Evolutionary conservation across 2,113 vertebrate genomes (phyloP), one percentile per base, ranked within the genome.

Genomic region (Dolichallabes microphthalmus): DNA sequence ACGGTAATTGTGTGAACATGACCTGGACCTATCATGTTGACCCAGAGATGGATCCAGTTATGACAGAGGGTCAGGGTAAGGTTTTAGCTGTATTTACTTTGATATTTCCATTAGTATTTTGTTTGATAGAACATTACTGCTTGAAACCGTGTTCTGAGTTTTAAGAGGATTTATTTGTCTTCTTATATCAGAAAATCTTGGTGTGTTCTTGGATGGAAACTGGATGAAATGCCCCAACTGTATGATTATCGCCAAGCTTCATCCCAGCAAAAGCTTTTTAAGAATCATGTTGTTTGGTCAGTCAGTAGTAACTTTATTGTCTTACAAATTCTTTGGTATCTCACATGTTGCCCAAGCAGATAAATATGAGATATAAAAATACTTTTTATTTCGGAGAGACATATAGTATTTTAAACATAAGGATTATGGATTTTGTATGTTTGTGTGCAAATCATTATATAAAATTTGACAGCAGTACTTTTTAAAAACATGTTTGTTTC

Each of bases 171-270:
- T 32, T 69, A 10, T 27, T 71, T 25, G 17, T 76, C 50, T 13
- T 17, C n/a, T 27, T 83, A 15, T 17, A 66, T 22, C 13, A 63
- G 45, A 64, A 12, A 45, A 64, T 39, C 2, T 82, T 22, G 88
- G 57, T 1, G 2, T 87, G 71, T 57, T 78, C 17, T 82, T 84
- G 27, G 86, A 87, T 69, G 88, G 88, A 32, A 55, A 27, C 17
- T 69, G 83, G 79, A 32, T 87, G 12, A 87, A 87, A 25, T 89
- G 88, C 53, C 9, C 83, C 14, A 68, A 80, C 9, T 89, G 88
- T 45, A 35, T 89, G 50, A 8, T 89, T 22, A 2, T 87, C 4
- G 27, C n/a, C 32, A 82, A 82, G 22, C 0, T 68, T 27, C 79
- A 76, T 32, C 14, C 45, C 3, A 27, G 30, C 0, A 27, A 45